These are phyloP conservation scores for Emydura subglobosa DNA, from an alignment of 2,113 vertebrate genomes.

Conservation along the genomic window DNA sequence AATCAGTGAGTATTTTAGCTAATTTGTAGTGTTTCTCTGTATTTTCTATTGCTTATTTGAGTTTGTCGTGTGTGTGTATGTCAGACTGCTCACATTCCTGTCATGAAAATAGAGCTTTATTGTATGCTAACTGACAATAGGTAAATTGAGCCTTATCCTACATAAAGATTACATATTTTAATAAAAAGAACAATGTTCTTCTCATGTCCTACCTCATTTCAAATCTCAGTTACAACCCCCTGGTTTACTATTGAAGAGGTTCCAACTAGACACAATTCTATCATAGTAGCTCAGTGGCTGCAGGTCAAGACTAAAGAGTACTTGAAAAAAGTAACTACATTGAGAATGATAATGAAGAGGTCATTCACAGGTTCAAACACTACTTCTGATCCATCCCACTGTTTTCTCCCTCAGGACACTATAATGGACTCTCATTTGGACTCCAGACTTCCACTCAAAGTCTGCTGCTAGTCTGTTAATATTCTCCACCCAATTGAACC, in stretches of 20 bases:
- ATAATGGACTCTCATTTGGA: background rate
- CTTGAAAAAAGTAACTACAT: background rate
- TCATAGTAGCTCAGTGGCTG: background rate
- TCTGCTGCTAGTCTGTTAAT: background rate
- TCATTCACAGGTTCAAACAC: background rate
- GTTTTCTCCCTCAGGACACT: background rate
- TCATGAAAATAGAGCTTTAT: background rate
- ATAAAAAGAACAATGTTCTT: background rate
- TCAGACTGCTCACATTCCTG: background rate
- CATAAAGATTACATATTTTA: background rate
- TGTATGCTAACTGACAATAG: background rate
- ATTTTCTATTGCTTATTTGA: accelerated
- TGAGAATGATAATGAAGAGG: background rate
- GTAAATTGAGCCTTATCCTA: background rate
- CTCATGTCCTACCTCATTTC: background rate
- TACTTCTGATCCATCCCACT: background rate
- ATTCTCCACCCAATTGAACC: background rate
- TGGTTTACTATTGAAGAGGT: background rate
- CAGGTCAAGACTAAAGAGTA: background rate
- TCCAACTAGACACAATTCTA: background rate
- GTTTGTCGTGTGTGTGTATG: background rate
- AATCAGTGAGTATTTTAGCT: background rate
- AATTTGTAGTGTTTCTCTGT: background rate
- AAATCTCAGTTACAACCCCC: background rate
- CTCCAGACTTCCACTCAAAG: background rate